A percentile compares a stretch with the other conserved stretches of the same genome.
phyloP scores from a whole-genome alignment of 1,140 invertebrate genomes.

The Drosophila tristis region DNA sequence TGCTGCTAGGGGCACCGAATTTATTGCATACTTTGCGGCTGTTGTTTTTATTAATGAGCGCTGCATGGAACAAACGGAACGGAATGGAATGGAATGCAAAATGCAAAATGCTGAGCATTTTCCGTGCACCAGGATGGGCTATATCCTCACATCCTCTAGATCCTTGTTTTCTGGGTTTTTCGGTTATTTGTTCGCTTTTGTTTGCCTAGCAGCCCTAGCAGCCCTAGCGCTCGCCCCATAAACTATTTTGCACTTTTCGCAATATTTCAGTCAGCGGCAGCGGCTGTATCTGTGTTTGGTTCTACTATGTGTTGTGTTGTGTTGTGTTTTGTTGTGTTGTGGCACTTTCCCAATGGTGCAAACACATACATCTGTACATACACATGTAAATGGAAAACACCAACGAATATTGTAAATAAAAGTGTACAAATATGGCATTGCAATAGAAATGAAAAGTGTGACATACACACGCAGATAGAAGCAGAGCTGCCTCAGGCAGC shows the following conservation, averaged over 20 bases:
- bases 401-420: slow-evolving; percentile 75
- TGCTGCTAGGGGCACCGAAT: slow-evolving; percentile 51
- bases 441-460: slow-evolving; percentile 44
- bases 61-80: slow-evolving; percentile 31
- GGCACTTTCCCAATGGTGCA: slow-evolving; percentile 75
- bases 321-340: slow-evolving; percentile 30
- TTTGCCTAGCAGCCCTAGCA: slow-evolving; percentile 46
- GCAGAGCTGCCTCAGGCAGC: slow-evolving; percentile 28
- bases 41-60: slow-evolving; percentile 77
- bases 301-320: neutral
- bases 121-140: slow-evolving; percentile 37
- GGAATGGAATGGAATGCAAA: slow-evolving; percentile 1
- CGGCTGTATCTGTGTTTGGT: slow-evolving; percentile 6
- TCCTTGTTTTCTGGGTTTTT: slow-evolving; percentile 2
- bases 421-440: slow-evolving; percentile 61
- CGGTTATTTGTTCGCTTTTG: slow-evolving; percentile 43
- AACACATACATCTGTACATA: slow-evolving; percentile 22
- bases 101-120: slow-evolving; percentile 58
- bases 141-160: slow-evolving; percentile 7
- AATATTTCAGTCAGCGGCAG: slow-evolving; percentile 65
- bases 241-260: slow-evolving; percentile 80
- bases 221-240: slow-evolving; percentile 48
- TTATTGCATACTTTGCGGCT: slow-evolving; percentile 76
- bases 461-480: slow-evolving; percentile 6
- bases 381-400: slow-evolving; percentile 47